Conservation (phyloP, 2,113 vertebrate species). For the Bubo blakistoni region DNA sequence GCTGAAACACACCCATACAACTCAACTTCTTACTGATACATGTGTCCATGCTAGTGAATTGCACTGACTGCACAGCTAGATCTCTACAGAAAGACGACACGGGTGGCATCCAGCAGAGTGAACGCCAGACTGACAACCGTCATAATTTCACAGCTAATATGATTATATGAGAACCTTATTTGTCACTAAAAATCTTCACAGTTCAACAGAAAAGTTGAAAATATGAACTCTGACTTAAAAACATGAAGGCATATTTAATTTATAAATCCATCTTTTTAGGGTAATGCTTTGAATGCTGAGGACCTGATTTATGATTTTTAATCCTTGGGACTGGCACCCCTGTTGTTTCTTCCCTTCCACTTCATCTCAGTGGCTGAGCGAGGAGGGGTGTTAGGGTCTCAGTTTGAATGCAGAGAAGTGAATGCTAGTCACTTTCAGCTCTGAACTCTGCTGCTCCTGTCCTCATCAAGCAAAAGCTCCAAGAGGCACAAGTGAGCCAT, state of each 20-base stretch:
- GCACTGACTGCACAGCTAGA: neutral
- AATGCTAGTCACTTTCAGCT: neutral
- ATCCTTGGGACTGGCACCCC: neutral
- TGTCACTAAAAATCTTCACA: neutral
- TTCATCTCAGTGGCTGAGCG: neutral
- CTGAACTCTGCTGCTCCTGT: neutral
- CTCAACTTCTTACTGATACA: neutral
- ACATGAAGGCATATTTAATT: neutral
- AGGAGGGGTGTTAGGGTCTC: neutral
- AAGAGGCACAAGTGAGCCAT: accelerated
- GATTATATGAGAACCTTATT: neutral
- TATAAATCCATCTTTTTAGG: neutral
- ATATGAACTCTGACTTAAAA: neutral
- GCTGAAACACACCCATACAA: neutral
- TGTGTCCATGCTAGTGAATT: accelerated
- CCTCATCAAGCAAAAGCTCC: neutral
- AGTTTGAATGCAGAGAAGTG: neutral
- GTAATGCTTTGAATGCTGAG: neutral
- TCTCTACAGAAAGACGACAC: neutral
- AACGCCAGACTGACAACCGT: neutral
- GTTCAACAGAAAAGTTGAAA: neutral
- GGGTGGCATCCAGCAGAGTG: neutral
- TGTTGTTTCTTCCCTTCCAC: neutral
- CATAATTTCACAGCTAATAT: neutral
- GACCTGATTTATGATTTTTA: neutral